phyloP scores from a whole-genome alignment of 2,797 vertebrate genomes.

The Chelon labrosus region DNA sequence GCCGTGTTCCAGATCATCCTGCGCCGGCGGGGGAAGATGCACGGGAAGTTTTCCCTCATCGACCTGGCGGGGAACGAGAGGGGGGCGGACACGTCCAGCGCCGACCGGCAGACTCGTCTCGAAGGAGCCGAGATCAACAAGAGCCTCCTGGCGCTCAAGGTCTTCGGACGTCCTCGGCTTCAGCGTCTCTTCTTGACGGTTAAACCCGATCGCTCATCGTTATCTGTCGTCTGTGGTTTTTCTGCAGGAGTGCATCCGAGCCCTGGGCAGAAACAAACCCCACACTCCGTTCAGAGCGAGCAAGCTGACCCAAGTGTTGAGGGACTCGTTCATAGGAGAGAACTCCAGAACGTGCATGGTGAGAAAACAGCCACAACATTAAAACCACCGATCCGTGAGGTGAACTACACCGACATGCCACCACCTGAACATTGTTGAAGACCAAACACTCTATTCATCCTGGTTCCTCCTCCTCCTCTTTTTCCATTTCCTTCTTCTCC shows the following conservation, averaged over 20 bases:
- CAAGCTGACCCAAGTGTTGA: slow-evolving; percentile 97
- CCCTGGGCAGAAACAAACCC: slow-evolving; percentile 96
- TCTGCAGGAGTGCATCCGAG: slow-evolving; percentile 95
- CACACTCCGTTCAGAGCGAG: slow-evolving; percentile 98
- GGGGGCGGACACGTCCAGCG: slow-evolving; percentile 97
- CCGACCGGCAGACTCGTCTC: slow-evolving; percentile 95
- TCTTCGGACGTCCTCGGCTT: slow-evolving; percentile 59
- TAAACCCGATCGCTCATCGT: too few relatives aligned
- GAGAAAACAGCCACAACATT: slow-evolving; percentile 43
- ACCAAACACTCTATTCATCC: too few relatives aligned
- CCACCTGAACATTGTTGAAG: too few relatives aligned
- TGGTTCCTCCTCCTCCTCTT: too few relatives aligned
- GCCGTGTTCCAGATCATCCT: slow-evolving; percentile 99
- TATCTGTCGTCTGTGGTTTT: neutral
- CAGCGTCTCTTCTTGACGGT: neutral
- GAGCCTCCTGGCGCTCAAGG: slow-evolving; percentile 98
- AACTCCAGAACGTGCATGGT: slow-evolving; percentile 99
- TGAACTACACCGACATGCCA: too few relatives aligned
- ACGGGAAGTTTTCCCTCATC: slow-evolving; percentile 98
- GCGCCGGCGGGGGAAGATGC: slow-evolving; percentile 94
- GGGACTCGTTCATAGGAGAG: slow-evolving; percentile 99
- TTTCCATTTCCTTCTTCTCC: too few relatives aligned
- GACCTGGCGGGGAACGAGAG: slow-evolving; percentile 98
- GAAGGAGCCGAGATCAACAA: slow-evolving; percentile 99
- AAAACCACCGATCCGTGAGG: too few relatives aligned